Conservation (phyloP, 2,888 invertebrate genomes). For the Pseudoips prasinana region DNA sequence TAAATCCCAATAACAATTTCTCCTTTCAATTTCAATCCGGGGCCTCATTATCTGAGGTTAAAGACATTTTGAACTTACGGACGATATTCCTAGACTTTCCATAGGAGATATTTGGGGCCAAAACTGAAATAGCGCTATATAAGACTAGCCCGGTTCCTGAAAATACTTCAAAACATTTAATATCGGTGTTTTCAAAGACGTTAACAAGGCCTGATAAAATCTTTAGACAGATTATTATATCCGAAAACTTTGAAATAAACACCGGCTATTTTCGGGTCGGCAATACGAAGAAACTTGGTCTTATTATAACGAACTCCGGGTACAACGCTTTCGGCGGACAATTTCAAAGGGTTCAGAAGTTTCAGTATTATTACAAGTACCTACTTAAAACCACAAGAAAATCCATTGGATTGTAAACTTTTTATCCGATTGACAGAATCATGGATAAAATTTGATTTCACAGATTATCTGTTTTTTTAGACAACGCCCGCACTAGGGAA, state of each 20-base stretch:
- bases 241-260: conserved; percentile 16
- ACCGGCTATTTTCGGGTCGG: conserved; percentile 18
- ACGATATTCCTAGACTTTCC: no score
- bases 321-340: conserved; percentile 11
- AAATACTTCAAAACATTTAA: no score
- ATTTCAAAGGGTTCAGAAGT: conserved; percentile 22
- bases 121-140: no score
- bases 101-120: no score
- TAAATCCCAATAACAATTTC: no score
- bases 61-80: no score
- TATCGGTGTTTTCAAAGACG: not conserved
- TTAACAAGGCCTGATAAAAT: conserved; percentile 1
- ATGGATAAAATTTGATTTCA: conserved; percentile 8
- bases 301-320: conserved; percentile 14
- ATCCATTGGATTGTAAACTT: conserved; percentile 15
- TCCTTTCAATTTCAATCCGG: no score
- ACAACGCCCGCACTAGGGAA: no score
- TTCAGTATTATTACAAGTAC: conserved; percentile 23
- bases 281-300: conserved; percentile 23
- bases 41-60: no score
- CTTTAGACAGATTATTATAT: conserved; percentile 12
- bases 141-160: no score
- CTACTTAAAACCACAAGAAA: conserved; percentile 25
- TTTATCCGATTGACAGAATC: not conserved
- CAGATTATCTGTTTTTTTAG: no score